Percentiles rank a stretch among this genome's conserved stretches.
Evolutionary conservation across 2,113 vertebrate genomes (phyloP).

Genomic region (Zosterops hypoxanthus): DNA sequence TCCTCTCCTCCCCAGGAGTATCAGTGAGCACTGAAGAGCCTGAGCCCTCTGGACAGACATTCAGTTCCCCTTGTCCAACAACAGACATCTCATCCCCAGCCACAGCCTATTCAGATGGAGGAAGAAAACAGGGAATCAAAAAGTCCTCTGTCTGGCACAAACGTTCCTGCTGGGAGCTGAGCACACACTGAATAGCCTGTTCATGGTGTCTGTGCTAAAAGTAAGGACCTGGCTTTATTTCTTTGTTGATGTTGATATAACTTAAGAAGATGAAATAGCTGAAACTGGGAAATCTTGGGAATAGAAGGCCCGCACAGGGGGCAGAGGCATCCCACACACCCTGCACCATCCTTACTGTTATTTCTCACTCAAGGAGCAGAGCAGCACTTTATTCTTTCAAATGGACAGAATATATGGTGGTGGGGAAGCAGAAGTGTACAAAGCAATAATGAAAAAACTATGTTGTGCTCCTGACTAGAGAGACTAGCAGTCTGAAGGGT

Average conservation of each 20-base stretch:
- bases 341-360: background rate
- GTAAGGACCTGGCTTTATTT: slow-evolving; percentile 47
- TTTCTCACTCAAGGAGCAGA: background rate
- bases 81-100: background rate
- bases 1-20: background rate
- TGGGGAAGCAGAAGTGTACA: background rate
- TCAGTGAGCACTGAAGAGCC: background rate
- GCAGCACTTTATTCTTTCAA: background rate
- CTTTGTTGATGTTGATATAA: slow-evolving; percentile 39
- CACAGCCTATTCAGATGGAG: background rate
- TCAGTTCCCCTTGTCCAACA: background rate
- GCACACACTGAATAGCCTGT: slow-evolving; percentile 1
- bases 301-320: accelerated
- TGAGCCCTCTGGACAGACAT: background rate
- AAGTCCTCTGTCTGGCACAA: slow-evolving; percentile 20
- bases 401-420: background rate
- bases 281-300: background rate
- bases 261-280: background rate
- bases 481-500: background rate
- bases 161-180: background rate
- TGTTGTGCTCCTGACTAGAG: background rate
- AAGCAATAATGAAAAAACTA: background rate
- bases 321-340: background rate
- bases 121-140: background rate
- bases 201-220: slow-evolving; percentile 43